Conservation (phyloP, 2,797 vertebrate genomes). For the Setipinna tenuifilis region DNA sequence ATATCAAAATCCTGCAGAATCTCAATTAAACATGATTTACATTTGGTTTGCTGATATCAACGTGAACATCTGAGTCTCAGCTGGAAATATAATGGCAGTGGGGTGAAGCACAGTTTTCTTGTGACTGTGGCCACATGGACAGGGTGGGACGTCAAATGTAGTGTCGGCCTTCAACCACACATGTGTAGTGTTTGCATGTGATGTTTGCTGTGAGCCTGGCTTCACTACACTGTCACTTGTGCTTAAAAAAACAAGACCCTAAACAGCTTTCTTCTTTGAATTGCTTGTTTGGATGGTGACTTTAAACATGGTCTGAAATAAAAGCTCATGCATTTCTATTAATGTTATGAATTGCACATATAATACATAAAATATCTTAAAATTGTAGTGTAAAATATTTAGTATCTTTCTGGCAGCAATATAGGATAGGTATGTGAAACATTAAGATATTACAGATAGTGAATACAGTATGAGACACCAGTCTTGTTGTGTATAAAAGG, state of each 20-base stretch:
- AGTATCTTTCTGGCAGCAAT: too few relatives aligned
- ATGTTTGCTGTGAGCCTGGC: neutral
- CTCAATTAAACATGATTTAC: neutral
- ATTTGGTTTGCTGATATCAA: neutral
- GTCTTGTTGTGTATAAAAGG: too few relatives aligned
- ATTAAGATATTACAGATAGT: too few relatives aligned
- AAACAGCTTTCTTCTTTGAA: neutral
- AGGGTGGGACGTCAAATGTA: neutral
- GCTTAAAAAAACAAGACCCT: neutral
- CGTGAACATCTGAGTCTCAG: neutral
- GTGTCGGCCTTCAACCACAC: neutral
- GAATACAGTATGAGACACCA: too few relatives aligned
- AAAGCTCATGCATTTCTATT: neutral
- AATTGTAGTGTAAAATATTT: too few relatives aligned
- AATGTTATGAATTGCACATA: neutral
- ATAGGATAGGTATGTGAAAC: too few relatives aligned
- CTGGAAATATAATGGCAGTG: neutral
- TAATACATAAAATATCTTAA: too few relatives aligned
- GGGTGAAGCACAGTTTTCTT: neutral
- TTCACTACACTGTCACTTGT: neutral
- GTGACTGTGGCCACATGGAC: neutral
- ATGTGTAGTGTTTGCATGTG: conserved; percentile 15
- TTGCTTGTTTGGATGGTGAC: neutral
- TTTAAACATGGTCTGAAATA: neutral
- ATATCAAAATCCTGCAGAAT: conserved; percentile 8